Evolutionary conservation across 2,797 vertebrate species (phyloP).

Genomic region (Strix occidentalis): DNA sequence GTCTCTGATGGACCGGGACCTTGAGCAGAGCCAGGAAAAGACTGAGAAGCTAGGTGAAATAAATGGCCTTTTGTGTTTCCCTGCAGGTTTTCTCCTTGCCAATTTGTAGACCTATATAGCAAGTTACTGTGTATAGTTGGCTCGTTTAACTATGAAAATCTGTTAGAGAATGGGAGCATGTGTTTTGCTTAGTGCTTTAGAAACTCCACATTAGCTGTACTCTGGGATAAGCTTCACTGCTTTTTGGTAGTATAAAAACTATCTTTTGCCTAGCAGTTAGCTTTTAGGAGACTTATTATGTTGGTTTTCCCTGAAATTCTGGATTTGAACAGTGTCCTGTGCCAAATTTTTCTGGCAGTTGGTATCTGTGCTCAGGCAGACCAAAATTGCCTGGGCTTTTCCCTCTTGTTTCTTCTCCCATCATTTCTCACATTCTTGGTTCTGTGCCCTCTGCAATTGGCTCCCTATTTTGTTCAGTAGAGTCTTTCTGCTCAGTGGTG

Average conservation of each 20-base stretch:
- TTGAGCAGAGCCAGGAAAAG: neutral
- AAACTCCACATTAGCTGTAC: neutral
- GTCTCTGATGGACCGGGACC: neutral
- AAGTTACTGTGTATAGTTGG: neutral
- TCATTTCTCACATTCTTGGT: neutral
- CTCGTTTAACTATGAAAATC: neutral
- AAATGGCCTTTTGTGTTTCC: neutral
- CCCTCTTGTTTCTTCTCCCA: neutral
- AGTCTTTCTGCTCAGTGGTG: neutral
- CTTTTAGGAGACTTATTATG: neutral
- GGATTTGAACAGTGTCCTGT: rapidly evolving
- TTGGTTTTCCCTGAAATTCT: neutral
- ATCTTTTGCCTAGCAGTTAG: neutral
- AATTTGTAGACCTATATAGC: neutral
- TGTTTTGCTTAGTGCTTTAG: neutral
- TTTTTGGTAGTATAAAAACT: neutral
- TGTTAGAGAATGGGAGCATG: neutral
- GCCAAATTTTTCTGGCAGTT: neutral
- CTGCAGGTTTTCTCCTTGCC: neutral
- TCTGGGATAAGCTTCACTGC: neutral
- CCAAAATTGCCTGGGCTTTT: neutral
- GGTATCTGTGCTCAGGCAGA: neutral
- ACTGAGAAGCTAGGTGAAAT: neutral
- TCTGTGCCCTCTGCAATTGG: neutral
- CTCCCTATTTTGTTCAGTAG: neutral